Conservation (phyloP, 2,113 vertebrate species). For the Lophochroa leadbeateri region DNA sequence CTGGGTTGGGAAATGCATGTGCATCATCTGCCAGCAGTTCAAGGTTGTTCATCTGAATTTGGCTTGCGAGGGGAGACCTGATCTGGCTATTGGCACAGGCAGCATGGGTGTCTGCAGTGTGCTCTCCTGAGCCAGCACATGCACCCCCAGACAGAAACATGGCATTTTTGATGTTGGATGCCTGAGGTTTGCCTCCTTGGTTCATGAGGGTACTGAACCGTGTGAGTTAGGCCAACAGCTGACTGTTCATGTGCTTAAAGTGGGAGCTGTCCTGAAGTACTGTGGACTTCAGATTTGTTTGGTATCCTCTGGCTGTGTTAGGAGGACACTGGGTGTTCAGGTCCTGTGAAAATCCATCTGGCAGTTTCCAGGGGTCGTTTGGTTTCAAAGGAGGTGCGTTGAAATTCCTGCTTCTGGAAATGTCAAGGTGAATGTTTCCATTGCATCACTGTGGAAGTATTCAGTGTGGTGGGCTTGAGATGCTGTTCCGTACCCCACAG, state of each 20-base stretch:
- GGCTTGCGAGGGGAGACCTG: rapidly evolving
- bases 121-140: rapidly evolving
- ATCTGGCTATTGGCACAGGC: background rate
- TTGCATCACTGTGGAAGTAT: background rate
- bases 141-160: background rate
- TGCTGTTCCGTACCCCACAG: background rate
- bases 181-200: background rate
- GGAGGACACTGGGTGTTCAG: background rate
- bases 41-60: background rate
- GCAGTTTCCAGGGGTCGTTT: background rate
- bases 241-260: background rate
- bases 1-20: background rate
- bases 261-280: background rate
- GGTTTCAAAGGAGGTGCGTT: background rate
- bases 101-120: background rate
- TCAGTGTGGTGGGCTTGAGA: background rate
- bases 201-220: background rate
- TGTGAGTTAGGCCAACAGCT: background rate
- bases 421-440: rapidly evolving
- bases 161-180: rapidly evolving
- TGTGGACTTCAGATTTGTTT: background rate
- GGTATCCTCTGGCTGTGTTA: background rate
- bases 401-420: background rate
- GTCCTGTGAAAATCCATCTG: background rate
- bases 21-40: background rate